These are phyloP conservation scores for Sarcoramphus papa DNA, from an alignment of 2,797 vertebrate species.

Conservation along the genomic window DNA sequence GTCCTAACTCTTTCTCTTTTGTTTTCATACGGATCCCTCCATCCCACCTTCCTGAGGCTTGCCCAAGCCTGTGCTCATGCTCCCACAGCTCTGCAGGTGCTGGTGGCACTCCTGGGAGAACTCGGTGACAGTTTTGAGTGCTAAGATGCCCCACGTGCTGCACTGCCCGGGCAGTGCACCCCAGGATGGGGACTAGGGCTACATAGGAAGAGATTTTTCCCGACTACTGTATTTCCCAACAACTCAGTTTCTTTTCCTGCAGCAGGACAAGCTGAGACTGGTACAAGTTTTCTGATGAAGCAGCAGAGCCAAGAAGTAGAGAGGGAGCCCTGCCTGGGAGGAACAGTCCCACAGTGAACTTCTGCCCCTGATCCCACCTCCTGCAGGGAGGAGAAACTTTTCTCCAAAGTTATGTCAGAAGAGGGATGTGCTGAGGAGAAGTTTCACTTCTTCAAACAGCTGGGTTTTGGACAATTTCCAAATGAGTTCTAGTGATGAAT, in stretches of 20 bases:
- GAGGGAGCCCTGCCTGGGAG: not conserved
- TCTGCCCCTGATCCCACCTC: not conserved
- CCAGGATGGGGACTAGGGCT: not conserved
- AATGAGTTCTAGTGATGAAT: constrained; percentile 29
- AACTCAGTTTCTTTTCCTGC: not conserved
- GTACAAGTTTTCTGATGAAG: not conserved
- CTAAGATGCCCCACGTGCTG: not conserved
- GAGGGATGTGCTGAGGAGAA: not conserved
- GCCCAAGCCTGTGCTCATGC: accelerated
- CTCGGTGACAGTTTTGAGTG: not conserved
- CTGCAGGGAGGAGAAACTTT: not conserved
- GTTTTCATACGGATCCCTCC: not conserved
- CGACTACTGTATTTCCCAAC: not conserved
- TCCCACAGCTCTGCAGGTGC: not conserved
- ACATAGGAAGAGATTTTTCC: accelerated
- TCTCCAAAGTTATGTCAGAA: not conserved
- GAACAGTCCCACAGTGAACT: not conserved
- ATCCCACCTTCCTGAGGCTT: not conserved
- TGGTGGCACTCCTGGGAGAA: not conserved
- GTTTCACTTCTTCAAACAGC: not conserved
- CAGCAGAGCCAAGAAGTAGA: not conserved
- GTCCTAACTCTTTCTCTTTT: not conserved
- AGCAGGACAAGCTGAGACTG: not conserved
- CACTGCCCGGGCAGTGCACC: not conserved
- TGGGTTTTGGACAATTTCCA: not conserved